Base-by-base conservation (phyloP, 2,797 vertebrate genomes). In the Poecilia wingei region DNA sequence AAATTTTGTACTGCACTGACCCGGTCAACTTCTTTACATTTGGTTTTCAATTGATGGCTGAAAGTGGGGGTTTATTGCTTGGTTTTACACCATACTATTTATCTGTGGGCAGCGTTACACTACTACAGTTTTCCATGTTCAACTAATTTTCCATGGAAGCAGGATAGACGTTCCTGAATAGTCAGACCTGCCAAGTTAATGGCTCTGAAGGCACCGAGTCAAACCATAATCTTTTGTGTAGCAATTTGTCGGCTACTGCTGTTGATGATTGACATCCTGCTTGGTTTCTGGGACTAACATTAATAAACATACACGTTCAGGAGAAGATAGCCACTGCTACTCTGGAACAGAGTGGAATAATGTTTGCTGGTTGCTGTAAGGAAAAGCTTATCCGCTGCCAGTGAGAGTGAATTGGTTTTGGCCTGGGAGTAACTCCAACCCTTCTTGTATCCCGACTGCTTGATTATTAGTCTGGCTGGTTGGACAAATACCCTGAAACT, bases 361-460 rank as follows among this genome's bases (percentile, higher is more conserved):
- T 95, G 92, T 96, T 97, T 96, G 93, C 96, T 96, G 95, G 90
- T 94, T 95, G 92, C 92, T 92, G 79, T 84, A 86, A 89, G 92
- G 86, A 94, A 92, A 93, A 93, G 94, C 95, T 95, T 86, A 92
- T 84, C 81, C 89, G 80, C 94, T 90, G 92, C 91, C 88, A 89
- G 91, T 88, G 87, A 90, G 85, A 33, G 82, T 89, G 83, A 93
- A 89, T 87, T 85, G 78, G 86, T 87, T 78, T 82, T 84, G 86
- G 88, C 79, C 57, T 25, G 45, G 82, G 87, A 89, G 84, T 88
- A 28, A 93, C 94, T 94, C 74, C 86, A 92, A 93, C 39, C 75
- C 51, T 55, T 36, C 43, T 72, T 66, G 33, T 74, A 31, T 68
- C 69, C 74, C 46, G 41, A 31, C 7, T 31, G 53, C 12, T 69